phyloP scores from a whole-genome alignment of 2,113 vertebrate species.

The Oenanthe oenanthe region DNA sequence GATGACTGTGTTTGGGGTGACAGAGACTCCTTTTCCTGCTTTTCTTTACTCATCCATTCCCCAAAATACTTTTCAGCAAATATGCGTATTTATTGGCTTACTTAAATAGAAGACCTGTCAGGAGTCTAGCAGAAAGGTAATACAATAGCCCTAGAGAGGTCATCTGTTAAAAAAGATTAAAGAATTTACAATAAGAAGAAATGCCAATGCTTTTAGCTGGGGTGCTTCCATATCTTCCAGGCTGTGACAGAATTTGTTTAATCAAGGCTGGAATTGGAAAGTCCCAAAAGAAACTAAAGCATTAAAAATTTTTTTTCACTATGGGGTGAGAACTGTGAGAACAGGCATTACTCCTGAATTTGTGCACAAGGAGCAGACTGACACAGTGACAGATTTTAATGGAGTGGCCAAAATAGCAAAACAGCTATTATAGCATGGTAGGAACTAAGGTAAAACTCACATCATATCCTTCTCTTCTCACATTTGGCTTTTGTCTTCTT shows the following conservation, averaged over 20 bases:
- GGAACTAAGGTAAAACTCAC: background rate
- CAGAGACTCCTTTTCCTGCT: background rate
- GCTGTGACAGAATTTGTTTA: background rate
- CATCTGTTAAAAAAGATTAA: constrained; percentile 13
- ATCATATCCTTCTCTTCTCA: background rate
- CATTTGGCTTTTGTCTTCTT: background rate
- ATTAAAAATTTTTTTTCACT: background rate
- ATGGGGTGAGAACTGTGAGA: background rate
- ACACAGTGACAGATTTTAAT: background rate
- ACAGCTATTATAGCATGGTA: background rate
- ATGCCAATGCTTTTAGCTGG: background rate
- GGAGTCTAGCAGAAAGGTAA: background rate
- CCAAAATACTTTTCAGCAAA: background rate
- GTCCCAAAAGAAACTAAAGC: background rate
- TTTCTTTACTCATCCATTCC: background rate
- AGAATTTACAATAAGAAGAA: constrained; percentile 12
- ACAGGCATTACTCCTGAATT: background rate
- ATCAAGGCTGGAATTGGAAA: background rate
- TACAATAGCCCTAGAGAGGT: background rate
- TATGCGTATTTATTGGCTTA: constrained; percentile 25
- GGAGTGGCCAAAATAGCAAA: background rate
- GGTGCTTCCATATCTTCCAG: background rate
- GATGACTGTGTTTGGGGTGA: background rate
- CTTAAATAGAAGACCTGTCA: constrained; percentile 35
- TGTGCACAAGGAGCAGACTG: background rate